These are phyloP conservation scores for Drosophila dives DNA, from an alignment of 2,888 invertebrate species.

Conservation along the genomic window DNA sequence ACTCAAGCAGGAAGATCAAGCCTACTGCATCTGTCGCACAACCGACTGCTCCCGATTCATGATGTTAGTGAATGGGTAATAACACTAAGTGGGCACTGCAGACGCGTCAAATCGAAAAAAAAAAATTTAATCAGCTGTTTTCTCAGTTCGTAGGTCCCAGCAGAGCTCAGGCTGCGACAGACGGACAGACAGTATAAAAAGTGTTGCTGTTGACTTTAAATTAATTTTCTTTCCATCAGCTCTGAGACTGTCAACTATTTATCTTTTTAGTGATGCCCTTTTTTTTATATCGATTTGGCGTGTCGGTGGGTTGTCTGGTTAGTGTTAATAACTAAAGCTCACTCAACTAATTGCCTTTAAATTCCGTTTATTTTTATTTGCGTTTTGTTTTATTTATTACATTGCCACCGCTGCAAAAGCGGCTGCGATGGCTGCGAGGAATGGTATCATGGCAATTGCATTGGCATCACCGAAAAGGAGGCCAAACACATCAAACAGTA, in stretches of 20 bases:
- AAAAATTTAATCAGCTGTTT: too few species aligned
- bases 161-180: too few species aligned
- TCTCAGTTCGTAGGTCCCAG: too few species aligned
- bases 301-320: too few species aligned
- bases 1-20: constrained; percentile 94
- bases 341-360: neutral
- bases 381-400: neutral
- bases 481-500: constrained; percentile 97
- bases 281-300: too few species aligned
- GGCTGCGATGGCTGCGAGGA: constrained; percentile 99
- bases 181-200: too few species aligned
- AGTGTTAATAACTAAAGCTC: neutral
- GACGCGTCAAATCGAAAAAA: too few species aligned
- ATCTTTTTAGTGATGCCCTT: too few species aligned
- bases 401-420: constrained; percentile 84
- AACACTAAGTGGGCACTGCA: too few species aligned
- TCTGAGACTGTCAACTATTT: too few species aligned
- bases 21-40: constrained; percentile 97
- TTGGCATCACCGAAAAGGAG: constrained; percentile 96
- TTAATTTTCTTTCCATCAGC: too few species aligned
- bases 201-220: too few species aligned
- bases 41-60: constrained; percentile 97
- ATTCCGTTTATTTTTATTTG: neutral
- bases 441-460: constrained; percentile 99
- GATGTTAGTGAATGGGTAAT: constrained; percentile 89